These are phyloP conservation scores for Copsychus sechellarum DNA, from an alignment of 2,113 vertebrate species.

Conservation along the genomic window DNA sequence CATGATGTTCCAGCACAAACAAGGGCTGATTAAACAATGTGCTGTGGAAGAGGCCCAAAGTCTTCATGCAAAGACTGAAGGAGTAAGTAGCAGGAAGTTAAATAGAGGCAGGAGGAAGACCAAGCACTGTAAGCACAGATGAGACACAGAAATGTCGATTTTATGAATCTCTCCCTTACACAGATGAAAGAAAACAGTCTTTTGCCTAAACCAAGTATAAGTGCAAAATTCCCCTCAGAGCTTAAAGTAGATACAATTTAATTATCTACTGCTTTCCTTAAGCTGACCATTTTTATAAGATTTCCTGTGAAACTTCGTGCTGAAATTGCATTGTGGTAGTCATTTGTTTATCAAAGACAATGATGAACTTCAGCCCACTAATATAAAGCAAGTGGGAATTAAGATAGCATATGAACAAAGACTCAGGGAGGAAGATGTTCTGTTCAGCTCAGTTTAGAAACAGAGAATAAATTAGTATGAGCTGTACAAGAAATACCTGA, in stretches of 20 bases:
- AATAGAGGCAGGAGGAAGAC: not conserved
- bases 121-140: not conserved
- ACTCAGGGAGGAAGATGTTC: not conserved
- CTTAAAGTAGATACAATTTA: not conserved
- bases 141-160: not conserved
- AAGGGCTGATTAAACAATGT: not conserved
- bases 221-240: not conserved
- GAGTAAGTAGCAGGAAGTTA: not conserved
- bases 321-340: not conserved
- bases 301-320: not conserved
- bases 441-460: not conserved
- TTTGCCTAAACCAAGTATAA: not conserved
- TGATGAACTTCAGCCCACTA: not conserved
- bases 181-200: not conserved
- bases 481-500: not conserved
- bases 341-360: not conserved
- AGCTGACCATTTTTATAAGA: not conserved
- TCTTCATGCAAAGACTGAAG: not conserved
- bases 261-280: not conserved
- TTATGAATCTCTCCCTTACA: not conserved
- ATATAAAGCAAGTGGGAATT: not conserved
- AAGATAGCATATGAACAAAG: not conserved
- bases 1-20: not conserved
- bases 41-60: not conserved
- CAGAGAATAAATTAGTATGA: not conserved